Base-by-base conservation (phyloP, 2,797 vertebrate species). In the Rhinichthys osculus region DNA sequence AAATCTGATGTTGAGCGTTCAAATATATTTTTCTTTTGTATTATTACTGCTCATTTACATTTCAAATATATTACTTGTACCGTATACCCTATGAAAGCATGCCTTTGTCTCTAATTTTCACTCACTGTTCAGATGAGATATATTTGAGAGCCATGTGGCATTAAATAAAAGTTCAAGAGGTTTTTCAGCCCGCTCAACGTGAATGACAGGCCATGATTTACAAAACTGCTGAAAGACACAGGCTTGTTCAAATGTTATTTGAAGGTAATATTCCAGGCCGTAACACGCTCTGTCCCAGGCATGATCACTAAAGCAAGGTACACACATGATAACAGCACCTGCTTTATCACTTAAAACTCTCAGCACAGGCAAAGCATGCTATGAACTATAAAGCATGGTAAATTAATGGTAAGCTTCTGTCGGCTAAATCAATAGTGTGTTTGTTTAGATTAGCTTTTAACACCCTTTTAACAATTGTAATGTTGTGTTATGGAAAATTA, bases 131-230 rank as follows among this genome's bases (percentile, higher is more conserved):
- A 78, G 14, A 78, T 54, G 11, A 57, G 42, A 35, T 50, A 7
- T 50, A 69, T 70, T n/a, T 70, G 19, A 70, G 50, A 35, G 47
- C 47, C 27, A 30, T 23, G 23, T 21, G 38, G 42, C 30, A 72
- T 74, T 80, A 30, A 35, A 69, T 78, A 80, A 82, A 82, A 81
- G 84, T 83, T 84, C 86, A 87, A 66, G 86, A 84, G 82, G 74
- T 54, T 62, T 82, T 84, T 84, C 62, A 84, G 62, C 70, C 74
- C 74, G 78, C 83, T 84, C 4, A 21, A 70, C 16, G 62, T 78
- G 38, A 44, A 77, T 42, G 62, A 50, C 78, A 67, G 23, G 78
- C 78, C 42, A 33, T 76, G 57, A 9, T 66, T 74, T 79, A 11
- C 72, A 35, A 81, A 86, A 80, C 64, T 78, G 50, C 40, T 78